These are phyloP conservation scores for Microcaecilia unicolor DNA, from an alignment of 2,797 vertebrate species.

Conservation along the genomic window DNA sequence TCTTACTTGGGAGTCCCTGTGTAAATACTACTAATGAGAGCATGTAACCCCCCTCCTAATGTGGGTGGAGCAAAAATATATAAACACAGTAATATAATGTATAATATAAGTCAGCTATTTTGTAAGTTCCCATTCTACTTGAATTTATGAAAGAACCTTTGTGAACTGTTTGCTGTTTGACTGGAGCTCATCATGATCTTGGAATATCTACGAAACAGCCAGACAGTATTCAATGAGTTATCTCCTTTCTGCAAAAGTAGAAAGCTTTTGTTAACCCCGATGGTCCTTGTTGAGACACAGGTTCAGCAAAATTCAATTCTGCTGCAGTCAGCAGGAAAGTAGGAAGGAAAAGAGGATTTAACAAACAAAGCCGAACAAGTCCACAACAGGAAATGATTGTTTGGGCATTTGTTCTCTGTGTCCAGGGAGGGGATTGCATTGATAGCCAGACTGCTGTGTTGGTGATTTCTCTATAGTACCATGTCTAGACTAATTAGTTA, in stretches of 20 bases:
- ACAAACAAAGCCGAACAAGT: constrained; percentile 54
- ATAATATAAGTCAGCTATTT: too few relatives aligned
- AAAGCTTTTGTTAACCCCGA: constrained; percentile 52
- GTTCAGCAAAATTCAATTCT: constrained; percentile 45
- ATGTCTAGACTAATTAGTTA: constrained; percentile 46
- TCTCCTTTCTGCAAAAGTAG: constrained; percentile 16
- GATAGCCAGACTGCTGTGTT: constrained; percentile 40
- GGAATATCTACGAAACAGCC: not conserved
- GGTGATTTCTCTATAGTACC: constrained; percentile 35
- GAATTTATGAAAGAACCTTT: not conserved
- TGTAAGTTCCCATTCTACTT: too few relatives aligned
- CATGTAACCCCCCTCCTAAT: too few relatives aligned
- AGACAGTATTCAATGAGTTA: constrained; percentile 32
- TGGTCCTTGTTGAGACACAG: too few relatives aligned
- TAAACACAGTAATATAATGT: too few relatives aligned
- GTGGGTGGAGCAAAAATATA: too few relatives aligned
- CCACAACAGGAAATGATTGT: constrained; percentile 56
- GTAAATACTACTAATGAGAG: too few relatives aligned
- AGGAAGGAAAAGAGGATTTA: constrained; percentile 65
- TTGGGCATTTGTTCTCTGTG: constrained; percentile 56
- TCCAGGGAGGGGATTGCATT: constrained; percentile 46
- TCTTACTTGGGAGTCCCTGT: too few relatives aligned
- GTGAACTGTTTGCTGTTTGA: not conserved
- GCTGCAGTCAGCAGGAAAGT: constrained; percentile 64
- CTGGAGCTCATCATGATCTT: not conserved